Conservation (phyloP, 2,797 vertebrate genomes). For the Coendou prehensilis region DNA sequence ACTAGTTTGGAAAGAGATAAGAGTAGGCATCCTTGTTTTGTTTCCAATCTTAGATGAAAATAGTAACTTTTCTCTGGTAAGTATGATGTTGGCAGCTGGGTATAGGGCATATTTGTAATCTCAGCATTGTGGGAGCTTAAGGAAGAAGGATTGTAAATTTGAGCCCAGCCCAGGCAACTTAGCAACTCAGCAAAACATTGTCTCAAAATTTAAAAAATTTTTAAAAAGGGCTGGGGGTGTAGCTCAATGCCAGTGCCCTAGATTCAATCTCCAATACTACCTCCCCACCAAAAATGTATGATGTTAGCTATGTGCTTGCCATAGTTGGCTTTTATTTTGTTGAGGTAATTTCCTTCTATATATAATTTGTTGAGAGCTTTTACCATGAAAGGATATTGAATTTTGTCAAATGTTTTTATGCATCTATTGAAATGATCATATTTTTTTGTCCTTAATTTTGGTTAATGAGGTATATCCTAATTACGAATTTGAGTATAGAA, state of each 20-base stretch:
- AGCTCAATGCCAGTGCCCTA: neutral
- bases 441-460: neutral
- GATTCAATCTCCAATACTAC: neutral
- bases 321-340: neutral
- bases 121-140: neutral
- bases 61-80: neutral
- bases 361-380: neutral
- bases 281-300: neutral
- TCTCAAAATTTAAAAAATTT: neutral
- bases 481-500: neutral
- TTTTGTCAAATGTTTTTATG: neutral
- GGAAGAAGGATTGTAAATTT: neutral
- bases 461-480: neutral
- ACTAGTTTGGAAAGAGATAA: neutral
- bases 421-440: neutral
- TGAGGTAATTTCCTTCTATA: neutral
- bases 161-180: neutral
- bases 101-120: neutral
- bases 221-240: neutral
- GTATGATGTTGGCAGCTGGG: neutral
- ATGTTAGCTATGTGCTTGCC: neutral
- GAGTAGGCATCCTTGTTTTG: neutral
- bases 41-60: neutral
- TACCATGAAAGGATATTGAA: neutral
- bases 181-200: neutral